phyloP scores from a whole-genome alignment of 2,888 invertebrate species.

The Pterobdella sp. region DNA sequence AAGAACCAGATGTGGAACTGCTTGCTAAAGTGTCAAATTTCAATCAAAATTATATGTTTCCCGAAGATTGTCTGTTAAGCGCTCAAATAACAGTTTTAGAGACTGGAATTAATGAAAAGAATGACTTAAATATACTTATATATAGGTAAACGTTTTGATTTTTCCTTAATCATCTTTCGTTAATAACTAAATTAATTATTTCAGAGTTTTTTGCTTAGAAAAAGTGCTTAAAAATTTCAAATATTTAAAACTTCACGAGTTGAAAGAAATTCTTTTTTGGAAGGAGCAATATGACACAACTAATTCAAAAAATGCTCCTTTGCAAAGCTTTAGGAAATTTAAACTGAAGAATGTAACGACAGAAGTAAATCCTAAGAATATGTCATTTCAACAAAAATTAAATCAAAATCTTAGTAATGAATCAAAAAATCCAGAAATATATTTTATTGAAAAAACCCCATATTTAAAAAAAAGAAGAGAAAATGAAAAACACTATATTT shows the following conservation, averaged over 20 bases:
- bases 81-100: background rate
- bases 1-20: background rate
- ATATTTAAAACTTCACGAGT: background rate
- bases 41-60: background rate
- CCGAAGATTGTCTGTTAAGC: background rate
- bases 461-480: too few species aligned
- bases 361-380: too few species aligned
- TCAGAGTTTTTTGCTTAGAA: background rate
- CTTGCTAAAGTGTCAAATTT: background rate
- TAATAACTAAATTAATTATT: background rate
- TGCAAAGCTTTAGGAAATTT: too few species aligned
- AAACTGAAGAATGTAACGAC: too few species aligned
- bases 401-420: too few species aligned
- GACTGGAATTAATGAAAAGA: background rate
- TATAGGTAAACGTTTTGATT: background rate
- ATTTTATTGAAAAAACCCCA: too few species aligned
- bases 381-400: too few species aligned
- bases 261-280: slow-evolving; percentile 7
- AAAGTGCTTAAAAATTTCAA: background rate
- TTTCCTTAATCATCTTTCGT: background rate
- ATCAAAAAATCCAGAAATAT: too few species aligned
- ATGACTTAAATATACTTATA: background rate
- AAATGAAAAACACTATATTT: too few species aligned
- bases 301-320: background rate
- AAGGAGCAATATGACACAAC: background rate